Base-by-base conservation (phyloP, 2,113 vertebrate species). In the Lasiurus borealis region DNA sequence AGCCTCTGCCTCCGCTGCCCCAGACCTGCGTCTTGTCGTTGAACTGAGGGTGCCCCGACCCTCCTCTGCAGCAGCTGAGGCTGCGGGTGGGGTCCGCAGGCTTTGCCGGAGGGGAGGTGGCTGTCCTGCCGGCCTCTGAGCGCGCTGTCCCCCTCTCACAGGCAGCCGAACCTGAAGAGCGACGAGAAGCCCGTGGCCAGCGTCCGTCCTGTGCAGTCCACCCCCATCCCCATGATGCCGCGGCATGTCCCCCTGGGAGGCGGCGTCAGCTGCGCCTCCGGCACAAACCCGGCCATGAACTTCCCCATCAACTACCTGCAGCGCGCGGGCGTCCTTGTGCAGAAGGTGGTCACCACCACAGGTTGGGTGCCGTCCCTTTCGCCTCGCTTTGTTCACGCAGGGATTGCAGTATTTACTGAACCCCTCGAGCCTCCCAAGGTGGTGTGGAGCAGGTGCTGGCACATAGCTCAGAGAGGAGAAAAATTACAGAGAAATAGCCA, bases 201-300 rank as follows among this genome's bases (percentile, higher is more conserved):
- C 0, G 99, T 99, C 92, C 98, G 99, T 88, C 99, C 99, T 36
- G 99, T 99, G 95, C 99, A 99, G 97, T 99, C 99, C 50, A 99
- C 99, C 0, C 99, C 99, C 6, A 99, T 99, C 97, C 99, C 99
- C 91, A 99, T 99, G 99, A 99, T 99, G 99, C 99, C 99, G 66
- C 99, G 99, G 36, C 99, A 99, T 44, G 99, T 99, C 13, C 97
- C 98, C 7, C 97, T 99, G 97, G 85, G 97, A 90, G 98, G 99
- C 52, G 87, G 96, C 29, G 94, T 97, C 69, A 98, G 98, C 94
- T 98, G 98, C 86, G 54, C 99, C 88, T 98, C 99, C 5, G 98
- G 98, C 97, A 99, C 99, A 97, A 98, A 98, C 95, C 97, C 99
- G 10, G 97, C 98, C 7, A 97, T 99, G 96, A 99, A 99, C 97